Conservation (phyloP, 2,888 invertebrate species). For the Polia nebulosa region DNA sequence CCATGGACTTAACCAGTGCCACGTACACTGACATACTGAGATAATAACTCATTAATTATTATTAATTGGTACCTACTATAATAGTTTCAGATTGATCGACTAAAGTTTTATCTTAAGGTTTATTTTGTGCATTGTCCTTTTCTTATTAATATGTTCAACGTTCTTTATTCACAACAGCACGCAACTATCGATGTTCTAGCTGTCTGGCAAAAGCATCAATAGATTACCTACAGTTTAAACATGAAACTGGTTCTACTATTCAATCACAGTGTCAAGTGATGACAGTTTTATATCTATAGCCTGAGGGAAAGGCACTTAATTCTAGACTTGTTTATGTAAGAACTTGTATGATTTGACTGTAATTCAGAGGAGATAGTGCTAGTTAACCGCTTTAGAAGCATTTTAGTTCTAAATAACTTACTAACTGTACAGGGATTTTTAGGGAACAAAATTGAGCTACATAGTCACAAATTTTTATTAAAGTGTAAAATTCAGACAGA, state of each 20-base stretch:
- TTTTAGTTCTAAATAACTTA: background rate
- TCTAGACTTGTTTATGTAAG: conserved; percentile 6
- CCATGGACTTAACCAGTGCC: too few relatives aligned
- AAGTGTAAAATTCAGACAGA: background rate
- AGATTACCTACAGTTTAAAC: background rate
- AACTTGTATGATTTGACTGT: conserved; percentile 16
- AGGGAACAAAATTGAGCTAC: too few relatives aligned
- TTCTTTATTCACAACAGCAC: background rate
- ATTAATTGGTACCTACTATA: too few relatives aligned
- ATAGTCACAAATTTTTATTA: too few relatives aligned
- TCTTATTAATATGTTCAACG: background rate
- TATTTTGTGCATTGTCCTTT: too few relatives aligned
- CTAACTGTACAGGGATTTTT: background rate
- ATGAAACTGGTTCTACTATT: conserved; percentile 7
- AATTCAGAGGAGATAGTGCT: background rate
- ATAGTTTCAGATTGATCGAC: too few relatives aligned
- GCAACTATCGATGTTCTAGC: background rate
- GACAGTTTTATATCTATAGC: conserved; percentile 26
- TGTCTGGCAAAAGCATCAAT: background rate
- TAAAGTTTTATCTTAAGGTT: too few relatives aligned
- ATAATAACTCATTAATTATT: too few relatives aligned
- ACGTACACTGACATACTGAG: too few relatives aligned
- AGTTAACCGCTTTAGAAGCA: background rate
- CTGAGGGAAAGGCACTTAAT: conserved; percentile 6
- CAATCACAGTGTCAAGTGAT: conserved; percentile 13